phyloP scores from a whole-genome alignment of 1,140 invertebrate genomes.

The Cylas formicarius region DNA sequence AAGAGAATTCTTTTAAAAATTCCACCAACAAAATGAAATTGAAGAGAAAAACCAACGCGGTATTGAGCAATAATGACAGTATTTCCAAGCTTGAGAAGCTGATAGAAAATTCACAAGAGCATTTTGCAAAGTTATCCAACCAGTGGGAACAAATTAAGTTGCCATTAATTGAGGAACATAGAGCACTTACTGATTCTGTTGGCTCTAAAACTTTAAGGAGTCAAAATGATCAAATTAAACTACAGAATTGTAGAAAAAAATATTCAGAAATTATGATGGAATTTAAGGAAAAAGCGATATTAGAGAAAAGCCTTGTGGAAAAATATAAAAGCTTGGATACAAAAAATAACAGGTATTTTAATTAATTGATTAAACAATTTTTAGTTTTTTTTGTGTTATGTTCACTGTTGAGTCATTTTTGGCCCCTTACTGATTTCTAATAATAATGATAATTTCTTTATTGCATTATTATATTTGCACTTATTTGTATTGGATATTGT shows the following conservation, averaged over 20 bases:
- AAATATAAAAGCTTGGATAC: constrained; percentile 62
- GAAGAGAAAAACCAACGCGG: constrained; percentile 54
- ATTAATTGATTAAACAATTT: neutral
- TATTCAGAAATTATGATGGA: constrained; percentile 51
- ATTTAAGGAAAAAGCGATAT: constrained; percentile 52
- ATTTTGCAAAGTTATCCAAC: constrained; percentile 53
- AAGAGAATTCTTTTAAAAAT: constrained; percentile 43
- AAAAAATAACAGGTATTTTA: constrained; percentile 47
- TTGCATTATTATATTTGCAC: too few species aligned
- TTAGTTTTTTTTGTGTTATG: neutral
- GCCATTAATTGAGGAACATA: constrained; percentile 57
- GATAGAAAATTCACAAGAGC: constrained; percentile 53
- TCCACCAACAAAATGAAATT: constrained; percentile 46
- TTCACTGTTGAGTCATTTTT: too few species aligned
- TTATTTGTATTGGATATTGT: too few species aligned
- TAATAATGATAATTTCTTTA: too few species aligned
- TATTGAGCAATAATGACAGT: constrained; percentile 56
- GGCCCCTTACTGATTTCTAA: too few species aligned
- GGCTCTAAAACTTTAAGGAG: constrained; percentile 39
- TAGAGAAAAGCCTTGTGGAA: constrained; percentile 51
- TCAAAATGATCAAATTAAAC: constrained; percentile 48
- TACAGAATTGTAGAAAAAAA: constrained; percentile 48
- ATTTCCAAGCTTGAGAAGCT: constrained; percentile 54
- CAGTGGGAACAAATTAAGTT: constrained; percentile 65
- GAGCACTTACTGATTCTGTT: constrained; percentile 36